Conservation (phyloP, 2,888 invertebrate genomes). For the Chloroclystis v-ata region DNA sequence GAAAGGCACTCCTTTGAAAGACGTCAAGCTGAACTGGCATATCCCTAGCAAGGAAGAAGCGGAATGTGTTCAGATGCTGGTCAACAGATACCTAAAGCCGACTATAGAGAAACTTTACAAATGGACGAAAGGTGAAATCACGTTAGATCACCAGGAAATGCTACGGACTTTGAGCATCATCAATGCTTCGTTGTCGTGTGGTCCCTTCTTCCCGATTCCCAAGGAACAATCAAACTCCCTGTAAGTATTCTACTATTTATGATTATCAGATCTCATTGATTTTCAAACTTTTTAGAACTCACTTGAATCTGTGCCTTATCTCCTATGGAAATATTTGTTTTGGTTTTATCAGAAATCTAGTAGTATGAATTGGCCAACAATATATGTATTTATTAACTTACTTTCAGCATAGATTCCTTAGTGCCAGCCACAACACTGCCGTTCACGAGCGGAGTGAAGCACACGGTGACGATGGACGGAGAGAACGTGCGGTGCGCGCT, state of each 20-base stretch:
- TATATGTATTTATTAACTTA: no score
- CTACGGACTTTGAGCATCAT: slow-evolving; percentile 83
- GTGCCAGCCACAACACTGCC: slow-evolving; percentile 76
- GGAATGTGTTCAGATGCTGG: slow-evolving; percentile 80
- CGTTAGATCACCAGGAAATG: slow-evolving; percentile 81
- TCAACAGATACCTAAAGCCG: slow-evolving; percentile 81
- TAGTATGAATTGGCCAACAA: no score
- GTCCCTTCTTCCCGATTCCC: slow-evolving; percentile 83
- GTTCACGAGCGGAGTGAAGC: slow-evolving; percentile 62
- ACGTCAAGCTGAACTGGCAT: slow-evolving; percentile 86
- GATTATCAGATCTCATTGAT: no score
- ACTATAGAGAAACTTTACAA: slow-evolving; percentile 79
- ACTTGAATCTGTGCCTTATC: no score
- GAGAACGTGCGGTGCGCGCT: slow-evolving; percentile 82
- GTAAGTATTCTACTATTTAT: no score
- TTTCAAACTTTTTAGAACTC: no score
- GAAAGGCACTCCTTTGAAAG: slow-evolving; percentile 80
- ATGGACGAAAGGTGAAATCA: slow-evolving; percentile 72
- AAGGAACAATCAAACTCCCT: slow-evolving; percentile 77
- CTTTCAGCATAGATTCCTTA: slow-evolving; percentile 74
- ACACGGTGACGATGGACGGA: slow-evolving; percentile 79
- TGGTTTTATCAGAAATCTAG: no score
- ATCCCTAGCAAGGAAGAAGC: slow-evolving; percentile 85
- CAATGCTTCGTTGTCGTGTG: slow-evolving; percentile 80
- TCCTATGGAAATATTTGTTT: no score